These are phyloP conservation scores for Athalia cordata DNA, from an alignment of 2,888 invertebrate species.

Conservation along the genomic window DNA sequence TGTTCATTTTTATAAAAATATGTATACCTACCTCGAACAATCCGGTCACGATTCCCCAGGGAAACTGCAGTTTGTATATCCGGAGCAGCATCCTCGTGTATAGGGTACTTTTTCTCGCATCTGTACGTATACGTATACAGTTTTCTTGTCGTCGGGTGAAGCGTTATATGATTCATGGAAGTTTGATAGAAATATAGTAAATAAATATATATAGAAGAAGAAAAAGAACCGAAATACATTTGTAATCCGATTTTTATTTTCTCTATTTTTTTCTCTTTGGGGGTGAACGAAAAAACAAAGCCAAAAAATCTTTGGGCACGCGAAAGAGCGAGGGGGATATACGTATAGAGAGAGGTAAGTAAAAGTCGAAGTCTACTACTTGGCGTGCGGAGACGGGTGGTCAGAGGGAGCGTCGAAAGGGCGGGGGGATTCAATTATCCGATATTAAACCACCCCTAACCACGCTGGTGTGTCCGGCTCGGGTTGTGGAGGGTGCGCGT, in stretches of 20 bases:
- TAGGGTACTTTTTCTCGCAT: no score
- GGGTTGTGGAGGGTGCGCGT: conserved; percentile 60
- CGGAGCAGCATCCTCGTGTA: no score
- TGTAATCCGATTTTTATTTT: not conserved
- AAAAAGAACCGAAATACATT: not conserved
- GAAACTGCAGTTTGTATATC: no score
- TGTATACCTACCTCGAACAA: no score
- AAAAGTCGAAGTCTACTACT: conserved; percentile 2
- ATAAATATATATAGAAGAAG: conserved; percentile 39
- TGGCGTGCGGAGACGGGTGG: conserved; percentile 46
- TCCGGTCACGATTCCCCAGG: no score
- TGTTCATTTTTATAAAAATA: no score
- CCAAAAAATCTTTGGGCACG: conserved; percentile 40
- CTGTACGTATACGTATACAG: no score
- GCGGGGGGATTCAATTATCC: conserved; percentile 70
- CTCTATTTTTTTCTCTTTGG: not conserved
- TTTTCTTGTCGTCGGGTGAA: no score
- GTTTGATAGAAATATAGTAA: no score
- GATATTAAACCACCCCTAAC: conserved; percentile 73
- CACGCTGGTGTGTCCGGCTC: conserved; percentile 62
- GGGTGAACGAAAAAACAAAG: not conserved
- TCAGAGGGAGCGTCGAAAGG: conserved; percentile 50
- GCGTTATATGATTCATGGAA: conserved; percentile 44
- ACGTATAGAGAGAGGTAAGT: conserved; percentile 50
- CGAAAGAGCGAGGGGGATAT: conserved; percentile 51